Evolutionary conservation across 2,888 invertebrate genomes (phyloP).

Genomic region (Sialis lutaria): DNA sequence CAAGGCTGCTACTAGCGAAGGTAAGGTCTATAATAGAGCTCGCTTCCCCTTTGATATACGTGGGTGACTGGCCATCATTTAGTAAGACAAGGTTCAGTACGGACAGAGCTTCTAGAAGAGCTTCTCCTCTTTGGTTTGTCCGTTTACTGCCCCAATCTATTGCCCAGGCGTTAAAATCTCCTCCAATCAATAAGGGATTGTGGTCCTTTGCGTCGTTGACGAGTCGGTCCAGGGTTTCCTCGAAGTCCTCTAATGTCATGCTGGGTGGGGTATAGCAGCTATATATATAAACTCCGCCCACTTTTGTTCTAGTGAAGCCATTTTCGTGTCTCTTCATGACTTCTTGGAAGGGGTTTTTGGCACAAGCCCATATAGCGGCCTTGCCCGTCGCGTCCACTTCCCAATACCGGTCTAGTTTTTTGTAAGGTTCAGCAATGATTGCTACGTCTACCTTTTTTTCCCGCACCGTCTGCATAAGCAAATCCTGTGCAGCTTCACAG

Average conservation of each 20-base stretch:
- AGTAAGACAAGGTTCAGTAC: slow-evolving; percentile 7
- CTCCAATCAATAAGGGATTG: slow-evolving; percentile 7
- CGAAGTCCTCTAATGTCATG: slow-evolving; percentile 6
- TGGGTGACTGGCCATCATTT: slow-evolving; percentile 7
- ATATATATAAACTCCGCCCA: slow-evolving; percentile 7
- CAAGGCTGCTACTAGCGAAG: slow-evolving; percentile 9
- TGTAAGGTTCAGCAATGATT: too few relatives aligned
- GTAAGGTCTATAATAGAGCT: slow-evolving; percentile 11
- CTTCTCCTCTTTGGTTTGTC: slow-evolving; percentile 6
- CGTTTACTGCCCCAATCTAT: slow-evolving; percentile 8
- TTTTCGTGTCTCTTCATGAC: neutral
- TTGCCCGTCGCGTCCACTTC: neutral
- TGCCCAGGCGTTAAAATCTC: slow-evolving; percentile 11
- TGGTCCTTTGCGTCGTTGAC: slow-evolving; percentile 6
- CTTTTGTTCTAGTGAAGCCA: slow-evolving; percentile 8
- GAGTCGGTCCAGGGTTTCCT: slow-evolving; percentile 6
- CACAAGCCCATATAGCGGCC: neutral
- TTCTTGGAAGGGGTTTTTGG: neutral
- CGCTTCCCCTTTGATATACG: slow-evolving; percentile 8
- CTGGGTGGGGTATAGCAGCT: slow-evolving; percentile 10
- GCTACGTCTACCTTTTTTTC: too few relatives aligned
- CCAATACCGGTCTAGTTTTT: neutral
- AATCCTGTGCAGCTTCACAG: too few relatives aligned
- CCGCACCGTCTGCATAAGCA: too few relatives aligned
- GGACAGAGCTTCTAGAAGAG: slow-evolving; percentile 7